Percentiles rank a stretch among this genome's conserved stretches.
Conservation (phyloP, 2,888 invertebrate species). For the Gandaritis pyraliata region DNA sequence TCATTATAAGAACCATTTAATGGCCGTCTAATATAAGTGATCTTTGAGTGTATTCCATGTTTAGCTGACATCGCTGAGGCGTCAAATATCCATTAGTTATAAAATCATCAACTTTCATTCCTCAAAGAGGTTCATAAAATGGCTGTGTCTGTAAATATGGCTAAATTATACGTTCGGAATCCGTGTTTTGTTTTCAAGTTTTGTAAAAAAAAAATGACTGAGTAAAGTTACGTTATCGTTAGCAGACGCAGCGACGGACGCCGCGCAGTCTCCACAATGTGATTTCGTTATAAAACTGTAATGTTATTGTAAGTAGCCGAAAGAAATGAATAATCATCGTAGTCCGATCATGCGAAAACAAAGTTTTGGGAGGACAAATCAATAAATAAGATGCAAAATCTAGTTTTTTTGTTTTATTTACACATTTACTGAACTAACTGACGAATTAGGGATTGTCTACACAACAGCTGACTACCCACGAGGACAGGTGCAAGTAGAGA, state of each 20-base stretch:
- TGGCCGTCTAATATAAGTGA: slow-evolving; percentile 11
- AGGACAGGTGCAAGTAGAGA: too few relatives aligned
- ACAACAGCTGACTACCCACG: too few relatives aligned
- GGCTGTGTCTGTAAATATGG: slow-evolving; percentile 21
- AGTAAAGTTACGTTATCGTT: slow-evolving; percentile 70
- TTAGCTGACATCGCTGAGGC: slow-evolving; percentile 9
- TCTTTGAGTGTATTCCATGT: not conserved
- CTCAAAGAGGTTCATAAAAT: slow-evolving; percentile 30
- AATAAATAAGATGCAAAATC: slow-evolving; percentile 82
- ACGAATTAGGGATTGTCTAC: not conserved
- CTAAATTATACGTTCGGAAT: slow-evolving; percentile 13
- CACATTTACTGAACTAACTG: not conserved
- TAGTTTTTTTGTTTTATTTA: slow-evolving; percentile 66
- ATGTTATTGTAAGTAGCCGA: slow-evolving; percentile 81
- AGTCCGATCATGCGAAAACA: slow-evolving; percentile 78
- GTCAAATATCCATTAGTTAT: slow-evolving; percentile 12
- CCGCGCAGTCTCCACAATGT: slow-evolving; percentile 69
- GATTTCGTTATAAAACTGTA: slow-evolving; percentile 82
- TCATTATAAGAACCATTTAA: slow-evolving; percentile 12
- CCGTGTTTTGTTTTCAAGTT: slow-evolving; percentile 57
- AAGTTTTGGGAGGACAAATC: slow-evolving; percentile 80
- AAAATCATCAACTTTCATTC: slow-evolving; percentile 17
- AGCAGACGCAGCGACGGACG: slow-evolving; percentile 56
- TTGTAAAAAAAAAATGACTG: slow-evolving; percentile 77
- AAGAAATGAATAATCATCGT: slow-evolving; percentile 79